Conservation (phyloP, 2,888 invertebrate genomes). For the Nomada ferruginata region DNA sequence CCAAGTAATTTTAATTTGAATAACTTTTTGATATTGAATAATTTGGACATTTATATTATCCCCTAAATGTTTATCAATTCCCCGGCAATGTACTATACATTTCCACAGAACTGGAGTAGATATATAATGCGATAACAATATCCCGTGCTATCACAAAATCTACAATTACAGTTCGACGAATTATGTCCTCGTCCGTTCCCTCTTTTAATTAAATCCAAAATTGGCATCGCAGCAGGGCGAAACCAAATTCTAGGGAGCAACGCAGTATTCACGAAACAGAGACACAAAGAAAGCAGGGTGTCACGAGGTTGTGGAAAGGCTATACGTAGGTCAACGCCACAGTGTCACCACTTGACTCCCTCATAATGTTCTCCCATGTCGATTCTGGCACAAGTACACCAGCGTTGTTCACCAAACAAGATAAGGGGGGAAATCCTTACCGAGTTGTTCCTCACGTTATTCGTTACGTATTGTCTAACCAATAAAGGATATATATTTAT, state of each 20-base stretch:
- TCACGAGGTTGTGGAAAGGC: constrained; percentile 3
- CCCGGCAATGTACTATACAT: too few relatives aligned
- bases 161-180: too few relatives aligned
- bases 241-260: neutral
- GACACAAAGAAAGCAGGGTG: neutral
- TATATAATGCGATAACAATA: too few relatives aligned
- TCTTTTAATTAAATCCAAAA: neutral
- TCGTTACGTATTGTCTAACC: constrained; percentile 25
- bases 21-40: too few relatives aligned
- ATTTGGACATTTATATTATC: too few relatives aligned
- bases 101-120: too few relatives aligned
- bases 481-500: neutral
- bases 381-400: constrained; percentile 32
- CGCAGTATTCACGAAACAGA: neutral
- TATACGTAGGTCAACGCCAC: constrained; percentile 39
- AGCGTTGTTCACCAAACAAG: neutral
- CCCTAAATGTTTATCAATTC: too few relatives aligned
- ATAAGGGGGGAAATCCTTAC: constrained; percentile 32
- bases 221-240: neutral
- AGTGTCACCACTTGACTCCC: constrained; percentile 39
- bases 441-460: constrained; percentile 44
- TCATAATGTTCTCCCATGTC: constrained; percentile 45
- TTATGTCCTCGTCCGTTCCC: too few relatives aligned
- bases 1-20: too few relatives aligned
- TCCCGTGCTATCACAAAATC: too few relatives aligned